Evolutionary conservation across 2,113 vertebrate species (phyloP), one percentile per base, ranked within the genome.

Genomic region (Dascyllus trimaculatus): DNA sequence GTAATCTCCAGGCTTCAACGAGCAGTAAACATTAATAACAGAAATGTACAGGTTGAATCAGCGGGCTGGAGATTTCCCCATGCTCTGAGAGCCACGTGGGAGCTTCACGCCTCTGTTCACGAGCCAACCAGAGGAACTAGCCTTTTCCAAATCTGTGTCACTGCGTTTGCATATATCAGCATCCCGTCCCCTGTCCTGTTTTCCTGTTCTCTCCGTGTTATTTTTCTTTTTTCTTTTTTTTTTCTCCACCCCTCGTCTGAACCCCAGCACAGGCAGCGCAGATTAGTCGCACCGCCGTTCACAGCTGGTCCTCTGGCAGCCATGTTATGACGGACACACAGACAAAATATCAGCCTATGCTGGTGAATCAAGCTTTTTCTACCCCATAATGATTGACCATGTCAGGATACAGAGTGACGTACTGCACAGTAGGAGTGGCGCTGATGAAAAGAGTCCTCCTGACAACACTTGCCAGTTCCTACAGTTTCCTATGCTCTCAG

Each of bases 21-120:
- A 96, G 96, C 96, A 96, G 97, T 98, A 98, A 98, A 98, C 97
- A 98, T 97, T 96, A 97, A 97, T 95, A 97, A 97, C 96, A 96
- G 95, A 97, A 98, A 97, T 97, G 96, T 98, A 98, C 96, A 98
- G 94, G 96, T 97, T 96, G 95, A 95, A 95, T 96, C 95, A 96
- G 95, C 93, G 95, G 96, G 94, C 96, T 94, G 95, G 96, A 95
- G 95, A 91, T 95, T 94, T 79, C 92, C 91, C 89, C 89, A 84
- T 74, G 95, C 95, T 95, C 93, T 61, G 93, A 94, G 96, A 95
- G 96, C 93, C 94, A 97, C 95, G 95, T 95, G 95, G 95, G 96
- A 96, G 95, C 92, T 93, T 95, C 96, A 95, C 95, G 94, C 94
- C 95, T 96, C 95, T 95, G 95, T 96, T 95, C 89, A 85, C 93